Base-by-base conservation (phyloP, 1,140 invertebrate species). In the Dermatophagoides farinae region DNA sequence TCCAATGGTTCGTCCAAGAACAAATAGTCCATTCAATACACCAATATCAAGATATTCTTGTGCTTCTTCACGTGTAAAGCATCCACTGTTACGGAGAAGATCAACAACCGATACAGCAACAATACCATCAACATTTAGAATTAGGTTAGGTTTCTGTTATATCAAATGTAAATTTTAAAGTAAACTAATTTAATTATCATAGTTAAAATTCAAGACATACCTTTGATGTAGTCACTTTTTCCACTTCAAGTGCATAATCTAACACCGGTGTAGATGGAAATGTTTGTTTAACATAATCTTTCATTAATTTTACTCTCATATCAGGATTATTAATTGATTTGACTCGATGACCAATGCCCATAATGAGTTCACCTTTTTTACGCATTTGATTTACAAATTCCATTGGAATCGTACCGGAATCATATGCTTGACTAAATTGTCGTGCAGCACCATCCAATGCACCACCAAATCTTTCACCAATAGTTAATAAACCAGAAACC, bases 251-350 rank as follows among this genome's bases (percentile, higher is more conserved):
- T 1, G 95, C 95, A 74, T 96, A 99, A 65, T 88, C 79, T 5
- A 97, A 77, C 0, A 98, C 76, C 0, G 95, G 93, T 64, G 86
- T 92, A 0, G 81, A 78, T 0, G 90, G 89, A 76, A 97, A 97
- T 68, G 91, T 82, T 61, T 90, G 82, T 71, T 88, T 78, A 0
- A 95, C 91, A 72, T 87, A 98, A 67, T 97, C 88, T 70, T 96
- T 97, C 64, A 99, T 82, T 59, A 97, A 86, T 68, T 91, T 88
- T 0, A 82, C 96, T 63, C 96, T 78, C 77, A 92, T 95, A 74
- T 99, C 96, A 0, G 96, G 96, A 75, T 99, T 99, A 73, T 98
- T 98, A 59, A 98, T 88, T 0, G 92, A 97, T 74, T 99, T 99
- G 9, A 99, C 86, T 63, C 95, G 80, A 75, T 97, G 88, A 37